Evolutionary conservation across 2,113 vertebrate genomes (phyloP).

Genomic region (Malurus alboscapulatus): DNA sequence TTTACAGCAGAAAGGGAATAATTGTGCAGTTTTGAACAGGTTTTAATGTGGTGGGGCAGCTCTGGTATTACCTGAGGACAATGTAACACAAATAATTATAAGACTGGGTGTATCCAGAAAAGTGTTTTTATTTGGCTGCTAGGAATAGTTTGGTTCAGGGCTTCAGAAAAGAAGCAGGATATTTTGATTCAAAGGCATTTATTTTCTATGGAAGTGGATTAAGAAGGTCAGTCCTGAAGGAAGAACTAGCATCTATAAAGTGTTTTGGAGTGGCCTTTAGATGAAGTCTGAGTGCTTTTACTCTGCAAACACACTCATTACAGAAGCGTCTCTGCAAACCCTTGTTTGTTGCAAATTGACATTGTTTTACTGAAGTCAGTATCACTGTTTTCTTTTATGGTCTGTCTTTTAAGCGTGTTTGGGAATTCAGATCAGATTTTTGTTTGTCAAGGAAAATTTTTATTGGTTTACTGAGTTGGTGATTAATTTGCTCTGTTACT

Average conservation of each 20-base stretch:
- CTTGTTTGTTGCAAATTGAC: background rate
- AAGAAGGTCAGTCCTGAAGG: background rate
- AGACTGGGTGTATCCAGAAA: background rate
- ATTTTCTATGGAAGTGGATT: background rate
- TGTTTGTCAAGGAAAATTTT: background rate
- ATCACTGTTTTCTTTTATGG: background rate
- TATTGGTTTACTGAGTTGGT: background rate
- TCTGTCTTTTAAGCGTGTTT: background rate
- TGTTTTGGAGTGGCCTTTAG: background rate
- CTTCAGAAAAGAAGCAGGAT: background rate
- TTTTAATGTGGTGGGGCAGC: fast-evolving
- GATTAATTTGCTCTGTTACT: background rate
- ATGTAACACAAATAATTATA: background rate
- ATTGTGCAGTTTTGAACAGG: background rate
- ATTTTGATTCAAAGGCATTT: background rate
- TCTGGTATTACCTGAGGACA: background rate
- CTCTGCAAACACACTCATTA: fast-evolving
- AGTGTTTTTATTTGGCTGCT: background rate
- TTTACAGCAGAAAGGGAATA: background rate
- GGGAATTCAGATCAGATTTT: background rate
- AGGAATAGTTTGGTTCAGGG: background rate
- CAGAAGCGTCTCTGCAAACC: background rate
- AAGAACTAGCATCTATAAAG: background rate
- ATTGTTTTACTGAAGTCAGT: background rate
- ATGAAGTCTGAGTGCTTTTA: background rate